Base-by-base conservation (phyloP, 2,888 invertebrate species). In the Leucoptera coffeella region DNA sequence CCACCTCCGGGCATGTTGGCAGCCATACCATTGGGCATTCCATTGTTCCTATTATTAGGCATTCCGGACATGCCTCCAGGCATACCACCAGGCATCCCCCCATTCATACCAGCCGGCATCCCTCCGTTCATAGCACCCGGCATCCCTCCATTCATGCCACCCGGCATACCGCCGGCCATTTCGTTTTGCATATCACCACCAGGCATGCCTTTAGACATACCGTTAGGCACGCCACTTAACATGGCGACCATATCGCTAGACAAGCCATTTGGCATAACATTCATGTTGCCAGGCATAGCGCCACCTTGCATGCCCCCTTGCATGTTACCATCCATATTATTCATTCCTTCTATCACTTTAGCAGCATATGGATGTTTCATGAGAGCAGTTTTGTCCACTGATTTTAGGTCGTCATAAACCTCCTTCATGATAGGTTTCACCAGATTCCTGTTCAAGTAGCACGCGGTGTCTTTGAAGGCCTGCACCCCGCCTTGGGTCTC, bases 391-490 rank as follows among this genome's bases (percentile, higher is more conserved):
- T 17, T 17, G 9, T 9, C 17, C 8, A 69, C 49, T 3, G 45
- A 41, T 35, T 49, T 60, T 11, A 69, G 43, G 31, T 69, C 67
- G 3, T 59, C 35, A 31, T 64, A 62, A 2, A 67, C 65, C 42
- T 69, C 69, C 30, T 58, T 42, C 4, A 67, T 43, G 2, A 51
- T 44, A 1, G 69, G 69, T 31, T 62, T 56, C 59, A 69, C 58
- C 9, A 65, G 38, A 31, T 62, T 64, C 30, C 46, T 35, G 28
- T 49, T 61, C 17, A 67, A 41, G 36, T 61, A 65, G 20, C 37
- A 50, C 31, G 60, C 64, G 1, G 67, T 64, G 14, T 67, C 62
- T 19, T 51, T 39, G 27, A 56, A 65, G 2, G 61, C 41, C 33
- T 58, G 53, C 1, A 50, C 40, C 17, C 62, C 51, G 28, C 64